These are phyloP conservation scores for Trachelus stipa DNA, from an alignment of 2,888 invertebrate species.

Conservation along the genomic window DNA sequence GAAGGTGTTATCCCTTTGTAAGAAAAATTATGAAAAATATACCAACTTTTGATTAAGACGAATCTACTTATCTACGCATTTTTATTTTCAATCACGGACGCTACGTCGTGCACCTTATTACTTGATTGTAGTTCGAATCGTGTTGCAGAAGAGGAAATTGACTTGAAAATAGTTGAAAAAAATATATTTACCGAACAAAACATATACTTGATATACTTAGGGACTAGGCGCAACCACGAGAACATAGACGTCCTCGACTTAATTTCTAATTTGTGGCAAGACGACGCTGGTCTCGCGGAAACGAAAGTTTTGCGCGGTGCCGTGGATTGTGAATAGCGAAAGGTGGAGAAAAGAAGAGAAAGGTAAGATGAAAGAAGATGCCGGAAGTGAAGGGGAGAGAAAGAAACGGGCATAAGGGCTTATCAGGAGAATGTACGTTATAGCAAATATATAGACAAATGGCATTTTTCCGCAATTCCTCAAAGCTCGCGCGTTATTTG, in stretches of 20 bases:
- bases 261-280: slow-evolving; percentile 18
- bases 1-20: neutral
- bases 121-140: neutral
- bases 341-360: neutral
- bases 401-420: neutral
- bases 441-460: neutral
- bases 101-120: neutral
- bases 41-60: neutral
- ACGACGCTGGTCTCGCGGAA: slow-evolving; percentile 1
- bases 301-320: slow-evolving; percentile 6
- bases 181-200: neutral
- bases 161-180: neutral
- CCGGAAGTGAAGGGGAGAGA: neutral
- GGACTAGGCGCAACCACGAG: neutral
- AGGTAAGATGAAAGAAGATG: neutral
- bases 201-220: neutral
- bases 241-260: neutral
- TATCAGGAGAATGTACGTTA: neutral
- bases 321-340: neutral
- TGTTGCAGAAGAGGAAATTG: neutral
- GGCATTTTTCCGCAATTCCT: neutral
- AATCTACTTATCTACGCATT: neutral
- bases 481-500: neutral
- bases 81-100: neutral
- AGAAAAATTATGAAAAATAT: slow-evolving; percentile 31